Percentiles rank a stretch among this genome's conserved stretches.
These are phyloP conservation scores for Anoncus sp. DNA, from an alignment of 2,888 invertebrate genomes.

Conservation along the genomic window DNA sequence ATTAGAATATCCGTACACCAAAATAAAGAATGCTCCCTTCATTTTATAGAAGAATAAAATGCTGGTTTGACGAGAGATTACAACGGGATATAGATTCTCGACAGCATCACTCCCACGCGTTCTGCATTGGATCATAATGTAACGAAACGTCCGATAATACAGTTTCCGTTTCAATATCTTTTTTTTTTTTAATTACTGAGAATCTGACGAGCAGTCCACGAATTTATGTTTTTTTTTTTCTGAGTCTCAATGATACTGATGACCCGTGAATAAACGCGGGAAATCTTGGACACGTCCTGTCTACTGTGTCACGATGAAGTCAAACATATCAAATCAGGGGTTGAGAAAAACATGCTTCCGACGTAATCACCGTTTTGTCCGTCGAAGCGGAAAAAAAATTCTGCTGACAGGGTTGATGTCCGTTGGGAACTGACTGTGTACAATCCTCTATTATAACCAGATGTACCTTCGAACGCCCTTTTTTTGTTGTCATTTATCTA, in stretches of 20 bases:
- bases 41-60: too few relatives aligned
- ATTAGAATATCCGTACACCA: too few relatives aligned
- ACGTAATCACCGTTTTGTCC: slow-evolving; percentile 41
- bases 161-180: too few relatives aligned
- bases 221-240: too few relatives aligned
- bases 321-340: neutral
- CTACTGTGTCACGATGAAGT: neutral
- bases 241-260: too few relatives aligned
- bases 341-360: slow-evolving; percentile 2
- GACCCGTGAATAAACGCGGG: too few relatives aligned
- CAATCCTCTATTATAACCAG: neutral
- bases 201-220: neutral
- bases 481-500: slow-evolving; percentile 23
- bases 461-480: neutral
- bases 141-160: neutral
- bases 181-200: neutral
- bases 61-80: too few relatives aligned
- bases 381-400: slow-evolving; percentile 34
- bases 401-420: slow-evolving; percentile 16
- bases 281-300: neutral
- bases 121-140: neutral
- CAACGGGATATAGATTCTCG: neutral
- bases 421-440: slow-evolving; percentile 20
- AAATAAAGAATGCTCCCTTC: too few relatives aligned
- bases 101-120: neutral